A percentile compares a stretch with the other conserved stretches of the same genome.
Conservation (phyloP, 2,888 invertebrate species). For the Macropis europaea region DNA sequence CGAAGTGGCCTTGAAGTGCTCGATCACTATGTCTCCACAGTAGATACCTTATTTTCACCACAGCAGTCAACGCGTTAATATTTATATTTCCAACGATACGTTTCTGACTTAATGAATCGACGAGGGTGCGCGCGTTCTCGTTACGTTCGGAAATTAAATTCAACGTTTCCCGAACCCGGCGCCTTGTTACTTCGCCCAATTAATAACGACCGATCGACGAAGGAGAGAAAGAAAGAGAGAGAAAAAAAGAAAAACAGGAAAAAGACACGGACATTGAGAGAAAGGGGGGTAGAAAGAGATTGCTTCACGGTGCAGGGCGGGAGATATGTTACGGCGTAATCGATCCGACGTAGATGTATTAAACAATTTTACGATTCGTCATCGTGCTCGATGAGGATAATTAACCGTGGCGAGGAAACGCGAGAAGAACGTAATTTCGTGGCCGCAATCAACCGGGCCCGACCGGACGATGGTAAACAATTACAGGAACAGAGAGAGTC, state of each 20-base stretch:
- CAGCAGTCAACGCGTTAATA: no score
- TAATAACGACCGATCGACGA: constrained; percentile 30
- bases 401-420: constrained; percentile 45
- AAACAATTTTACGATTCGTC: constrained; percentile 57
- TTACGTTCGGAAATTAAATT: constrained; percentile 32
- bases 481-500: constrained; percentile 32
- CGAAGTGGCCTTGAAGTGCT: no score
- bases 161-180: constrained; percentile 9
- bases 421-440: constrained; percentile 47
- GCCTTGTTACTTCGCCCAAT: constrained; percentile 28
- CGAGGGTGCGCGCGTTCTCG: neutral
- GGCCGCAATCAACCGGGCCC: constrained; percentile 18
- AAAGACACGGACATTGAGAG: no score
- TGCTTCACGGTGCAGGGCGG: constrained; percentile 27
- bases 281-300: no score
- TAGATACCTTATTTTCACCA: no score
- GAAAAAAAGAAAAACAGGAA: neutral
- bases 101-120: no score
- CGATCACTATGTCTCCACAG: no score
- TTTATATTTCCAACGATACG: constrained; percentile 7
- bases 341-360: constrained; percentile 42
- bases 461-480: constrained; percentile 32
- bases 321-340: constrained; percentile 31
- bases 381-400: constrained; percentile 32
- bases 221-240: neutral